Evolutionary conservation across 2,797 vertebrate genomes (phyloP).

Genomic region (Mormyrus proboscirostris): DNA sequence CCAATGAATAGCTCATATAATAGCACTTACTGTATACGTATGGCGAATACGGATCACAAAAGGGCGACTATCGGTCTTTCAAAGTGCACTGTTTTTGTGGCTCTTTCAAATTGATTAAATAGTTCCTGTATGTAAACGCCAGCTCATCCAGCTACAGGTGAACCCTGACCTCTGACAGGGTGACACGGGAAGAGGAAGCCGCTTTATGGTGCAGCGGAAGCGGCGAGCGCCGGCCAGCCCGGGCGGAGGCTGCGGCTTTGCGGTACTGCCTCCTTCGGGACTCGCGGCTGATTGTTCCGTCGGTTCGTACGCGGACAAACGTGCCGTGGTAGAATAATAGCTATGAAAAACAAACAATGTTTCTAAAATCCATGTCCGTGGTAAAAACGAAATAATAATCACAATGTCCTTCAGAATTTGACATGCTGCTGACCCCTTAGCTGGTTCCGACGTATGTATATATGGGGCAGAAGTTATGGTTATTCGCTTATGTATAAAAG

Average conservation of each 20-base stretch:
- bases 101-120: neutral
- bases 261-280: no score
- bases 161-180: neutral
- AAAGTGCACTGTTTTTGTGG: neutral
- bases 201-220: neutral
- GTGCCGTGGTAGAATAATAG: neutral
- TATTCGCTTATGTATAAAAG: neutral
- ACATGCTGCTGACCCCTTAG: neutral
- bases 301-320: neutral
- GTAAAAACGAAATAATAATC: neutral
- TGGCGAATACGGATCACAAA: neutral
- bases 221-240: neutral
- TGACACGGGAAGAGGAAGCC: neutral
- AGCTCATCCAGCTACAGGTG: slow-evolving; percentile 10
- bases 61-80: neutral
- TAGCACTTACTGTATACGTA: slow-evolving; percentile 8
- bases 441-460: neutral
- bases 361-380: no score
- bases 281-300: neutral
- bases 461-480: neutral
- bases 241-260: neutral
- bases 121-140: slow-evolving; percentile 21
- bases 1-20: neutral
- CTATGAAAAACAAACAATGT: no score
- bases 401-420: neutral